Conservation (phyloP, 2,113 vertebrate genomes). For the Malurus elegans region DNA sequence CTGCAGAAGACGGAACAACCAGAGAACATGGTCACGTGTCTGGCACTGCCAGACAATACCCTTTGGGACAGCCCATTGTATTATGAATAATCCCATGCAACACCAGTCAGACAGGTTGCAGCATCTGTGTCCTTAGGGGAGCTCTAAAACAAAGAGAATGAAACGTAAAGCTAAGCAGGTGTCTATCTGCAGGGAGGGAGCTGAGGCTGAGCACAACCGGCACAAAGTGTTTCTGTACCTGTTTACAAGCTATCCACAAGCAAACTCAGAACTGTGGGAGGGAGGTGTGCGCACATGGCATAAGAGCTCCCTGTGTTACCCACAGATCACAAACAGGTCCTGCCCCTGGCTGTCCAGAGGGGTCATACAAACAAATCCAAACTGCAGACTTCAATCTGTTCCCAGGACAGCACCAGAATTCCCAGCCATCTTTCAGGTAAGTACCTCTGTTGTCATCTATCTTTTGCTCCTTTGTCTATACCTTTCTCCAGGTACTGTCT, state of each 20-base stretch:
- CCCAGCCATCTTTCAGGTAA: neutral
- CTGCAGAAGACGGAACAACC: neutral
- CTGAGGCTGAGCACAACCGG: neutral
- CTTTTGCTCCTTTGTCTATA: neutral
- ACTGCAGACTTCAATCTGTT: neutral
- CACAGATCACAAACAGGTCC: neutral
- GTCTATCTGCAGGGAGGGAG: neutral
- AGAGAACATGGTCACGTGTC: accelerated
- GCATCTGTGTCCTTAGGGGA: neutral
- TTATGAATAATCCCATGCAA: neutral
- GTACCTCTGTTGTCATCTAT: neutral
- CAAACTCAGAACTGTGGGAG: neutral
- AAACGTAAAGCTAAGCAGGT: neutral
- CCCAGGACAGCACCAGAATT: neutral
- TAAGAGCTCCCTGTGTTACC: neutral
- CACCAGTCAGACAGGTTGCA: neutral
- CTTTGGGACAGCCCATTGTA: neutral
- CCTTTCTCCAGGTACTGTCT: neutral
- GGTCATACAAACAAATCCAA: neutral
- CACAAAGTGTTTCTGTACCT: neutral
- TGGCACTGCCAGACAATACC: neutral
- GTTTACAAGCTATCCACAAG: neutral
- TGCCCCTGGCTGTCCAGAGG: neutral
- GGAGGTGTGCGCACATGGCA: accelerated
- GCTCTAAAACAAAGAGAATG: neutral